A percentile compares a stretch with the other conserved stretches of the same genome.
Evolutionary conservation across 2,888 invertebrate species (phyloP).

Genomic region (Dynastes maya): DNA sequence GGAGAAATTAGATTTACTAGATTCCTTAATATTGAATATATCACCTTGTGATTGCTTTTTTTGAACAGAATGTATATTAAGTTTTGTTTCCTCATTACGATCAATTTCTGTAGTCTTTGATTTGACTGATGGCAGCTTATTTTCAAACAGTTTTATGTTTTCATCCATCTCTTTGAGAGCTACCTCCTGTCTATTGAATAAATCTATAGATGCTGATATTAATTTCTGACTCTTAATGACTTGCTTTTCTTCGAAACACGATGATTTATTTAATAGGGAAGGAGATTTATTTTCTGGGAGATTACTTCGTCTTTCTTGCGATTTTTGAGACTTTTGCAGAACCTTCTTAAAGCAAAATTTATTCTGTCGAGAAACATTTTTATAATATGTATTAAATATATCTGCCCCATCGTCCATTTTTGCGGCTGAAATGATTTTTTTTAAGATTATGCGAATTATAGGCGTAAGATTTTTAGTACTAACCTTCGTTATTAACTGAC

Average conservation of each 20-base stretch:
- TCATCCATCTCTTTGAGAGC: background rate
- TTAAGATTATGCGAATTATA: background rate
- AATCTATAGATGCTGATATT: background rate
- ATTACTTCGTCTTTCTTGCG: background rate
- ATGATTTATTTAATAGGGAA: background rate
- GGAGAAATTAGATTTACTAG: background rate
- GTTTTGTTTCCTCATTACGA: too few species aligned
- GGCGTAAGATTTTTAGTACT: background rate
- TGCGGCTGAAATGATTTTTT: background rate
- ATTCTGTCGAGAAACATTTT: constrained; percentile 28
- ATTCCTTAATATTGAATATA: background rate
- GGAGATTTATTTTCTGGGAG: background rate
- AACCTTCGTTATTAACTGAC: constrained; percentile 6
- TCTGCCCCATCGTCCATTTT: constrained; percentile 8
- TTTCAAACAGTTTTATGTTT: too few species aligned
- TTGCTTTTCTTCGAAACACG: background rate
- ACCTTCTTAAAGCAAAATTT: constrained; percentile 35
- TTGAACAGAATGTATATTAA: too few species aligned
- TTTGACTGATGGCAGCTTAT: too few species aligned
- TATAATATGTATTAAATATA: constrained; percentile 26
- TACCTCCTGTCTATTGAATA: background rate
- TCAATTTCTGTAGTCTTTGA: too few species aligned
- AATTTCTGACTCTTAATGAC: background rate
- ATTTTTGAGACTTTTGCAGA: background rate
- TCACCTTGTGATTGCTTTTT: background rate